These are phyloP conservation scores for Mustela erminea DNA, from an alignment of 2,797 vertebrate species.

Conservation along the genomic window DNA sequence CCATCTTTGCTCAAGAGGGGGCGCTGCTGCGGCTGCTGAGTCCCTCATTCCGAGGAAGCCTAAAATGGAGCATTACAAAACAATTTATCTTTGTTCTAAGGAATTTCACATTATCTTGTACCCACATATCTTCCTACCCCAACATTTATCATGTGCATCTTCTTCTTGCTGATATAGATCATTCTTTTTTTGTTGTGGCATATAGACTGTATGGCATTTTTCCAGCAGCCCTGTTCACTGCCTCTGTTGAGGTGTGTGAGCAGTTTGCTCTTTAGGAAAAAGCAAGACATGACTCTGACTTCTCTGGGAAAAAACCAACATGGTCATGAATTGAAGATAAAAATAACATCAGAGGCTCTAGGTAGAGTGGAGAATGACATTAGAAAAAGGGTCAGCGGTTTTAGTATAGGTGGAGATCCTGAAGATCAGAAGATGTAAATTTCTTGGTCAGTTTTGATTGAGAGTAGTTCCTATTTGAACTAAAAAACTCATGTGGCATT, in stretches of 20 bases:
- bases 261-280: neutral
- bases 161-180: neutral
- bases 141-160: neutral
- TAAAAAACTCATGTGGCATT: neutral
- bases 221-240: neutral
- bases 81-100: neutral
- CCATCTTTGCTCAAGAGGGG: neutral
- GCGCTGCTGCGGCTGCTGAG: neutral
- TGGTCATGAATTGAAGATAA: neutral
- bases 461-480: neutral
- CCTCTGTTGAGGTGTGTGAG: neutral
- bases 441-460: neutral
- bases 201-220: neutral
- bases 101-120: neutral
- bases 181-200: neutral
- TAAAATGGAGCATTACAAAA: neutral
- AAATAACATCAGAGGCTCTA: neutral
- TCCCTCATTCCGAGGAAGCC: neutral
- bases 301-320: neutral
- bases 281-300: neutral
- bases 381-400: neutral
- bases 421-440: neutral
- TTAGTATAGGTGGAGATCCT: neutral
- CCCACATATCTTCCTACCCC: neutral
- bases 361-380: neutral